These are phyloP conservation scores for Odiellus spinosus DNA, from an alignment of 2,888 invertebrate species.

Conservation along the genomic window DNA sequence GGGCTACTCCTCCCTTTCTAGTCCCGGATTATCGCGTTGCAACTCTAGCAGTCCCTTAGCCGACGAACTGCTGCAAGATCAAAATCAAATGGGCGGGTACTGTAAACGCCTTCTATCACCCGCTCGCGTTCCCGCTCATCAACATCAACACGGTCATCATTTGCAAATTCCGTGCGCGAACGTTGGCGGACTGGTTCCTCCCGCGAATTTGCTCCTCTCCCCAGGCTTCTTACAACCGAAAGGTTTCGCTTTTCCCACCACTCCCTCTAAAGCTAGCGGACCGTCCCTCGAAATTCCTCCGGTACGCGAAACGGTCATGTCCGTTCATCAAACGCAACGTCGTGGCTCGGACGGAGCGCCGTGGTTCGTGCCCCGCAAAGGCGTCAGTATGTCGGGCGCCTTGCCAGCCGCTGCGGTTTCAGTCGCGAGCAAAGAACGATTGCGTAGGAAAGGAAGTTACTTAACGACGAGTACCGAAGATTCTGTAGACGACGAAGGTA, in stretches of 20 bases:
- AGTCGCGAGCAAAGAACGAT: conserved; percentile 7
- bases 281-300: conserved; percentile 4
- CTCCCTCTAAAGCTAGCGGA: not conserved
- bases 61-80: conserved; percentile 13
- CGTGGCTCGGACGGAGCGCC: conserved; percentile 2
- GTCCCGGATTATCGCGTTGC: conserved; percentile 63
- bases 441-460: conserved; percentile 8
- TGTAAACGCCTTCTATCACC: conserved; percentile 6
- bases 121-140: conserved; percentile 7
- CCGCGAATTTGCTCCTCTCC: not conserved
- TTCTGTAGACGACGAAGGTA: conserved; percentile 50
- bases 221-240: conserved; percentile 5
- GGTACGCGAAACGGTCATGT: conserved; percentile 7
- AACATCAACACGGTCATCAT: conserved; percentile 3
- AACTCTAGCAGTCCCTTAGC: conserved; percentile 54
- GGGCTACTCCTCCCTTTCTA: conserved; percentile 70
- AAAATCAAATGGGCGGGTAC: conserved; percentile 9
- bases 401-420: not conserved
- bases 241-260: conserved; percentile 9
- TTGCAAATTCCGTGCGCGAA: conserved; percentile 12
- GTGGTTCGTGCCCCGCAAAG: conserved; percentile 1
- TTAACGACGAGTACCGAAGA: conserved; percentile 17
- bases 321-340: conserved; percentile 6
- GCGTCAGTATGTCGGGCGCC: not conserved
- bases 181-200: not conserved